Evolutionary conservation across 2,888 invertebrate genomes (phyloP), one percentile per base, ranked within the genome.

Genomic region (Invenusta paracnida): DNA sequence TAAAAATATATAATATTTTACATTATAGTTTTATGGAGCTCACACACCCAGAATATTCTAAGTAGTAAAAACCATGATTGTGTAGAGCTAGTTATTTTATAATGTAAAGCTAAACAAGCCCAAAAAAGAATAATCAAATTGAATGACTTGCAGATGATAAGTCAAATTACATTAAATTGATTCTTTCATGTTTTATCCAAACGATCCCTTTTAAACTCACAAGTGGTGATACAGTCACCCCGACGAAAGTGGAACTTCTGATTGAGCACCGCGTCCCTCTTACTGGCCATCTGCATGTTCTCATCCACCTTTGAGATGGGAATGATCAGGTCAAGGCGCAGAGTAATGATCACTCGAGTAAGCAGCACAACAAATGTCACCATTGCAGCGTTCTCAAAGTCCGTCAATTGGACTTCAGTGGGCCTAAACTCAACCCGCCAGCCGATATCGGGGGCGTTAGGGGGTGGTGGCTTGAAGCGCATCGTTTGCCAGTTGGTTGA

Each of bases 361-460:
- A 99, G 93, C 82, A 99, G 93, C 25, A 99, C 98, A 17, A 99
- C 95, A 92, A 99, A 99, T 91, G 97, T 97, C 27, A 97, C 97
- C 89, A 96, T 95, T 0, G 99, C 99, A 0, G 99, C 98, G 93
- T 99, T 99, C 93, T 99, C 99, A 92, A 99, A 99, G 93, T 99
- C 98, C 0, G 99, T 98, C 88, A 99, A 94, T 92, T 99, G 99
- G 27, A 96, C 95, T 91, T 91, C 91, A 88, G 98, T 98, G 73
- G 99, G 98, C 30, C 99, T 94, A 93, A 99, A 99, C 93, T 99
- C 99, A 0, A 99, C 99, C 88, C 99, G 94, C 99, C 99, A 99
- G 66, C 99, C 99, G 90, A 99, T 99, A 83, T 95, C 93, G 5
- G 96, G 96, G 91, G 96, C 95, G 23, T 92, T 92, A 29, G 97